Conservation (phyloP, 2,888 invertebrate species). For the Scaptomyza caliginosa region DNA sequence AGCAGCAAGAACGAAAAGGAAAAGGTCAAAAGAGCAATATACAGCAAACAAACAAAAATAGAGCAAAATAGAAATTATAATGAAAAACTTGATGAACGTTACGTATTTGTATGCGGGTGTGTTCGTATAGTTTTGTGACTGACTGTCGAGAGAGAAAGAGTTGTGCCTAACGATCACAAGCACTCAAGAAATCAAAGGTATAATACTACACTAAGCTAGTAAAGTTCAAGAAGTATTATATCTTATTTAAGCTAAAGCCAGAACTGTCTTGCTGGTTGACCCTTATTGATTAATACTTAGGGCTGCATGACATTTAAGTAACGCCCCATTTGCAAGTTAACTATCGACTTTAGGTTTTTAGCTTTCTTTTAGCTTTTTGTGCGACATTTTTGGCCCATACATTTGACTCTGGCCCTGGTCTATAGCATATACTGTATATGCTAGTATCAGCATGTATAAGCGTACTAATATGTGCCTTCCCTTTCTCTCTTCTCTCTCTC, state of each 20-base stretch:
- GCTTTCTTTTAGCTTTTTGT: slow-evolving; percentile 42
- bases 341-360: slow-evolving; percentile 35
- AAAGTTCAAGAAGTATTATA: no score
- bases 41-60: slow-evolving; percentile 4
- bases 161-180: background rate
- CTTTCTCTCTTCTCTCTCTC: background rate
- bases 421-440: slow-evolving; percentile 1
- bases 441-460: slow-evolving; percentile 12
- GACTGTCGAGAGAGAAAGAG: slow-evolving; percentile 4
- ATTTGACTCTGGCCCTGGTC: slow-evolving; percentile 46
- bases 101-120: slow-evolving; percentile 33
- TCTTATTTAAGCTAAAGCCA: no score
- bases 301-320: slow-evolving; percentile 30
- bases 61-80: slow-evolving; percentile 41
- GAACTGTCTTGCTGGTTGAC: slow-evolving; percentile 8
- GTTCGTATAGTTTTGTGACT: slow-evolving; percentile 22
- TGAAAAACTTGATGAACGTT: slow-evolving; percentile 70
- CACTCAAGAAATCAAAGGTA: background rate
- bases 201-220: no score
- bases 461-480: slow-evolving; percentile 32
- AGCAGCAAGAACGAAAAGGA: background rate
- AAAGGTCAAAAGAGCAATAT: slow-evolving; percentile 16
- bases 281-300: slow-evolving; percentile 29
- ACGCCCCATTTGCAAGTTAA: slow-evolving; percentile 43
- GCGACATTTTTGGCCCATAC: slow-evolving; percentile 66